phyloP scores from a whole-genome alignment of 2,888 invertebrate species.

The Athalia cordata region DNA sequence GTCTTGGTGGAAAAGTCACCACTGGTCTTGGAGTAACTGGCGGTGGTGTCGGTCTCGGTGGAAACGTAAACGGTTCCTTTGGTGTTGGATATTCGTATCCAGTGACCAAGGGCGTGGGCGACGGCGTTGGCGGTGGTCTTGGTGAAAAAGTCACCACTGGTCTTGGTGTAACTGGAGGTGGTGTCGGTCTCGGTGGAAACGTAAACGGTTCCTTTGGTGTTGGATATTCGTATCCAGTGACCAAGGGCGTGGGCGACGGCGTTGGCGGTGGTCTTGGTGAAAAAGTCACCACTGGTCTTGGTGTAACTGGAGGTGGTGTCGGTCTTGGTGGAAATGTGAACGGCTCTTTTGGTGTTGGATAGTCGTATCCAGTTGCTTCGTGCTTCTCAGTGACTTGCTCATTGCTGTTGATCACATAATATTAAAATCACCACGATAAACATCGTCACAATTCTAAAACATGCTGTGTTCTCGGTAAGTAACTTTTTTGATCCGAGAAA shows the following conservation, averaged over 20 bases:
- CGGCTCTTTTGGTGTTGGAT: constrained; percentile 18
- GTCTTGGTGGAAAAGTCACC: constrained; percentile 42
- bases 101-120: constrained; percentile 4
- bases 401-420: constrained; percentile 7
- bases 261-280: constrained; percentile 9
- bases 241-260: constrained; percentile 24
- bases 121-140: constrained; percentile 42
- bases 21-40: constrained; percentile 62
- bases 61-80: constrained; percentile 46
- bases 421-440: background rate
- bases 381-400: constrained; percentile 31
- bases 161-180: constrained; percentile 40
- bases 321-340: constrained; percentile 47
- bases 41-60: constrained; percentile 71
- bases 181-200: constrained; percentile 47
- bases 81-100: constrained; percentile 49
- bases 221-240: constrained; percentile 60
- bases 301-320: constrained; percentile 27
- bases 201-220: constrained; percentile 60
- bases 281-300: constrained; percentile 33
- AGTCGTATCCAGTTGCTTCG: background rate
- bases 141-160: constrained; percentile 45
- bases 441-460: no score
- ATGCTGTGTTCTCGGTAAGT: background rate
- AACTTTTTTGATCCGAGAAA: background rate